A percentile compares a stretch with the other conserved stretches of the same genome.
phyloP scores from a whole-genome alignment of 2,888 invertebrate genomes.

The Cosmorhoe ocellata region DNA sequence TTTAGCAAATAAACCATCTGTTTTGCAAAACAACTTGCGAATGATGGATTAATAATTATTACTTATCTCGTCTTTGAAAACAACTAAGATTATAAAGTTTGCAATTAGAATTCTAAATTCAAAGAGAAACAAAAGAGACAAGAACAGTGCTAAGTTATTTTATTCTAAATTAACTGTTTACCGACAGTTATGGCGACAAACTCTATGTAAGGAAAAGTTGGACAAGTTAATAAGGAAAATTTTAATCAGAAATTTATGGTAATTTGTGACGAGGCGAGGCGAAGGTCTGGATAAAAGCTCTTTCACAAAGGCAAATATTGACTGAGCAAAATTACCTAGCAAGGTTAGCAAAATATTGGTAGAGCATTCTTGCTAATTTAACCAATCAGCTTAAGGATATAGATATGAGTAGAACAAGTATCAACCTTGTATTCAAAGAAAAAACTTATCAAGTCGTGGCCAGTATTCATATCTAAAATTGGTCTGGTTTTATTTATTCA shows the following conservation, averaged over 20 bases:
- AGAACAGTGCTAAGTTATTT: slow-evolving; percentile 22
- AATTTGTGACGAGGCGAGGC: slow-evolving; percentile 44
- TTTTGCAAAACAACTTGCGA: slow-evolving; percentile 9
- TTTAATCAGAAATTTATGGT: slow-evolving; percentile 59
- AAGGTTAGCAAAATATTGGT: slow-evolving; percentile 28
- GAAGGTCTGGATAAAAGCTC: slow-evolving; percentile 40
- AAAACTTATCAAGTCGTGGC: no score
- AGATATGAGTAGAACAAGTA: no score
- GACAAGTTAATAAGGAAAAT: slow-evolving; percentile 47
- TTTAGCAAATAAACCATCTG: slow-evolving; percentile 17
- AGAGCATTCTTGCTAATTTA: slow-evolving; percentile 15
- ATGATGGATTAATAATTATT: slow-evolving; percentile 17
- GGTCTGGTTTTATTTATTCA: no score
- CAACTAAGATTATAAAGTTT: slow-evolving; percentile 15
- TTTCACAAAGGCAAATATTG: slow-evolving; percentile 48
- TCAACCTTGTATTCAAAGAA: no score
- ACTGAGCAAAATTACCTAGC: slow-evolving; percentile 44
- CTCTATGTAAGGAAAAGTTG: slow-evolving; percentile 30
- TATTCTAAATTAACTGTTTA: slow-evolving; percentile 30
- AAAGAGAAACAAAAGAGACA: slow-evolving; percentile 16
- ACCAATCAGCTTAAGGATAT: slow-evolving; percentile 18
- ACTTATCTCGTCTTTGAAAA: slow-evolving; percentile 2
- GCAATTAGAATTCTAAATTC: slow-evolving; percentile 18
- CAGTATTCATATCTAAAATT: no score
- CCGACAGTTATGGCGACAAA: slow-evolving; percentile 33